A percentile compares a stretch with the other conserved stretches of the same genome.
Evolutionary conservation across 2,113 vertebrate species (phyloP).

Genomic region (Pitta sordida): DNA sequence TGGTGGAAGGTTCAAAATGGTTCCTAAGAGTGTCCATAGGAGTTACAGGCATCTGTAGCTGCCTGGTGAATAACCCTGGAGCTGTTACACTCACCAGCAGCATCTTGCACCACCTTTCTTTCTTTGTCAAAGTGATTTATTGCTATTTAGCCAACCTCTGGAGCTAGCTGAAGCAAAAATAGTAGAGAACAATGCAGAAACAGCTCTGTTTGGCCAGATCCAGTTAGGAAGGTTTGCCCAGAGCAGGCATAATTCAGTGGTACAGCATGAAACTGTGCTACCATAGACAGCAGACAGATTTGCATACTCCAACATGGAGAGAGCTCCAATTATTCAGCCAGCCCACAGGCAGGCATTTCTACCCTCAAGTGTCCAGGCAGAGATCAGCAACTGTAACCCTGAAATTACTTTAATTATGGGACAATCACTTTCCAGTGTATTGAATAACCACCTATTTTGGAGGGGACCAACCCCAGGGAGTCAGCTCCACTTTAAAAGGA

Average conservation of each 20-base stretch:
- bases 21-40: not conserved
- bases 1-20: not conserved
- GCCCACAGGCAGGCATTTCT: not conserved
- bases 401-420: not conserved
- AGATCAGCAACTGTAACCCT: not conserved
- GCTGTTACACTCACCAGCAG: not conserved
- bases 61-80: not conserved
- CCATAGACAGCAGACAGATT: not conserved
- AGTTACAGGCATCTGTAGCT: not conserved
- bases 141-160: not conserved
- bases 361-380: not conserved
- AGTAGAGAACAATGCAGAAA: not conserved
- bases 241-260: not conserved
- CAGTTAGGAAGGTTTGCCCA: not conserved
- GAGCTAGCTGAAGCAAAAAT: not conserved
- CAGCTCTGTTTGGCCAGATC: not conserved
- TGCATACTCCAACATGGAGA: not conserved
- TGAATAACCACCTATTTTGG: not conserved
- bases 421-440: conserved; percentile 2
- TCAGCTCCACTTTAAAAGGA: not conserved
- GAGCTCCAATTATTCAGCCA: not conserved
- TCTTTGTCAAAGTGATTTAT: not conserved
- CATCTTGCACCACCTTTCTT: not conserved
- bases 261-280: not conserved
- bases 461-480: not conserved